Percentiles rank a stretch among this genome's conserved stretches.
These are phyloP conservation scores for Drosophila auraria DNA, from an alignment of 1,140 invertebrate species.

Conservation along the genomic window DNA sequence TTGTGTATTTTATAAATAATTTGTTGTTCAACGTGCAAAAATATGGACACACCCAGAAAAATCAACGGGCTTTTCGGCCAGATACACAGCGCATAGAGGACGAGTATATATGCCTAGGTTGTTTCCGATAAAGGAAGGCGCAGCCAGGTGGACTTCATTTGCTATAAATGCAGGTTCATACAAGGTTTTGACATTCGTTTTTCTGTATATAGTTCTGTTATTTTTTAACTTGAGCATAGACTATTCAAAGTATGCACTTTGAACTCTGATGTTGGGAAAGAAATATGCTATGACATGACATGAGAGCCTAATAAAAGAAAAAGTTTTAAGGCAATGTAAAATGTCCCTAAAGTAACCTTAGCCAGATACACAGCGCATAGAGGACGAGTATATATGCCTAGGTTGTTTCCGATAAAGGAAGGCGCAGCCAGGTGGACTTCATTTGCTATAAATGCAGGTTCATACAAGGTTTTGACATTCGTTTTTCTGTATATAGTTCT, in stretches of 20 bases:
- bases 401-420: not conserved
- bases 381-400: not conserved
- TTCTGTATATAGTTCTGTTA: not conserved
- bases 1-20: conserved; percentile 77
- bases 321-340: not conserved
- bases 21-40: conserved; percentile 57
- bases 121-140: not conserved
- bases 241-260: not conserved
- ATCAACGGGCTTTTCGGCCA: conserved; percentile 5
- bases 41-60: conserved; percentile 61
- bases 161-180: not conserved
- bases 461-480: not conserved
- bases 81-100: not conserved
- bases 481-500: not conserved
- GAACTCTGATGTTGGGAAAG: not conserved
- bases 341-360: too few relatives aligned
- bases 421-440: not conserved
- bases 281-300: not conserved
- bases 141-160: not conserved
- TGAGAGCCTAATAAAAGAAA: not conserved
- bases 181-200: not conserved
- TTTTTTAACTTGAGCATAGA: not conserved
- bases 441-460: conserved; percentile 1
- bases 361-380: not conserved
- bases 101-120: not conserved